Percentiles rank a stretch among this genome's conserved stretches.
Conservation (phyloP, 2,113 vertebrate genomes). For the Coracopsis vasa region DNA sequence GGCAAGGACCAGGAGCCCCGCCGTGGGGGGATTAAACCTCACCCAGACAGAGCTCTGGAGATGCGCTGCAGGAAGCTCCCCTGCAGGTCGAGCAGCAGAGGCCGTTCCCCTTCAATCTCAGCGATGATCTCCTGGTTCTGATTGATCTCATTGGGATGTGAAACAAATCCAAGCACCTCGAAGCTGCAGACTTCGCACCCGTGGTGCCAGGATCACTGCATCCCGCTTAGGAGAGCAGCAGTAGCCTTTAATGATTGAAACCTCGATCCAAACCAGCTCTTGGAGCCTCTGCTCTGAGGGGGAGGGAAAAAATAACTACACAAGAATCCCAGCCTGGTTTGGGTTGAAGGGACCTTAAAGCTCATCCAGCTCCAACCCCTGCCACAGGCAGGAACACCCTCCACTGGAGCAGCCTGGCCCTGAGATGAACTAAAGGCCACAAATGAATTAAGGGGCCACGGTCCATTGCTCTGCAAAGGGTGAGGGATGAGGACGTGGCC, state of each 20-base stretch:
- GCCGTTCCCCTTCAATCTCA: rapidly evolving
- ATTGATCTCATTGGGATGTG: rapidly evolving
- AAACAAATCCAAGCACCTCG: rapidly evolving
- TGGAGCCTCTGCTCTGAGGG: not conserved
- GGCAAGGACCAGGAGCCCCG: not conserved
- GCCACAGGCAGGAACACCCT: not conserved
- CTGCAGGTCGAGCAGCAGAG: rapidly evolving
- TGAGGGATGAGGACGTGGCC: not conserved
- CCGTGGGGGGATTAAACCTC: rapidly evolving
- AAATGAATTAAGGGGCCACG: rapidly evolving
- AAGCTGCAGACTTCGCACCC: not conserved
- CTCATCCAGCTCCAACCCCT: not conserved
- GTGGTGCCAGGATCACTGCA: rapidly evolving
- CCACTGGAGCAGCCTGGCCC: not conserved
- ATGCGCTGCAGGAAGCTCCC: rapidly evolving
- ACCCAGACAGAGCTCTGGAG: not conserved
- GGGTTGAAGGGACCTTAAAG: not conserved
- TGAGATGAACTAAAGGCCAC: not conserved
- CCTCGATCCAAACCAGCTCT: rapidly evolving
- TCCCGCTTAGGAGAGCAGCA: not conserved
- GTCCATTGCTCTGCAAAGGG: not conserved
- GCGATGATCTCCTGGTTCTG: not conserved
- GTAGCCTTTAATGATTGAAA: not conserved
- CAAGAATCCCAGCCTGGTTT: not conserved
- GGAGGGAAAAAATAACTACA: not conserved